phyloP scores from a whole-genome alignment of 2,888 invertebrate genomes.

The Morpho helenor region DNA sequence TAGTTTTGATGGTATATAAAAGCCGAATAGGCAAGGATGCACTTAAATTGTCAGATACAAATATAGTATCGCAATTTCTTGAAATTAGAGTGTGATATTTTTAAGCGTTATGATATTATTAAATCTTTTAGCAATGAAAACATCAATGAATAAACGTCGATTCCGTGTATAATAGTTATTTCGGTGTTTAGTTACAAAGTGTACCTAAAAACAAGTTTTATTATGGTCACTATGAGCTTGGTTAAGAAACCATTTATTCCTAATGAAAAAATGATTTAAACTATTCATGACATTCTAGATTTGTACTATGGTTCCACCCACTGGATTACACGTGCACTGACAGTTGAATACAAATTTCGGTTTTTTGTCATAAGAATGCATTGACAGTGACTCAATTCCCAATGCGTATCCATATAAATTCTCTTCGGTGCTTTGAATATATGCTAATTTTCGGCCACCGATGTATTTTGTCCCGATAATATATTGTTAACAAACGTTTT shows the following conservation, averaged over 20 bases:
- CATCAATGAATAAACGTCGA: too few species aligned
- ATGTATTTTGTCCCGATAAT: slow-evolving; percentile 16
- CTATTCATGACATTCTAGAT: slow-evolving; percentile 58
- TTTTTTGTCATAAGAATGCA: slow-evolving; percentile 51
- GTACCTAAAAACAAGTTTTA: too few species aligned
- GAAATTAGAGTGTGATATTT: too few species aligned
- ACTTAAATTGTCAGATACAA: too few species aligned
- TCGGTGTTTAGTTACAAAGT: too few species aligned
- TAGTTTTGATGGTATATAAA: too few species aligned
- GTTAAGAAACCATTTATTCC: neutral
- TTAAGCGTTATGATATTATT: too few species aligned
- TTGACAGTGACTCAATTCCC: slow-evolving; percentile 56
- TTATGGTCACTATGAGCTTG: too few species aligned
- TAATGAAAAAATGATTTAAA: neutral
- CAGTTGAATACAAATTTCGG: slow-evolving; percentile 61
- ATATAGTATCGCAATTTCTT: too few species aligned
- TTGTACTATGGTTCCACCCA: slow-evolving; percentile 59
- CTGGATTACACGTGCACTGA: slow-evolving; percentile 61
- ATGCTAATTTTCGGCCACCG: slow-evolving; percentile 31
- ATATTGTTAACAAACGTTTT: slow-evolving; percentile 9
- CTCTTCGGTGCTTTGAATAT: slow-evolving; percentile 30
- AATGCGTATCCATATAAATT: slow-evolving; percentile 58
- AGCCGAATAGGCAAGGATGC: too few species aligned
- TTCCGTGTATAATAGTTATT: too few species aligned
- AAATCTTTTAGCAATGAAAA: too few species aligned